Evolutionary conservation across 2,797 vertebrate genomes (phyloP), one percentile per base, ranked within the genome.

Genomic region (Meda fulgida): DNA sequence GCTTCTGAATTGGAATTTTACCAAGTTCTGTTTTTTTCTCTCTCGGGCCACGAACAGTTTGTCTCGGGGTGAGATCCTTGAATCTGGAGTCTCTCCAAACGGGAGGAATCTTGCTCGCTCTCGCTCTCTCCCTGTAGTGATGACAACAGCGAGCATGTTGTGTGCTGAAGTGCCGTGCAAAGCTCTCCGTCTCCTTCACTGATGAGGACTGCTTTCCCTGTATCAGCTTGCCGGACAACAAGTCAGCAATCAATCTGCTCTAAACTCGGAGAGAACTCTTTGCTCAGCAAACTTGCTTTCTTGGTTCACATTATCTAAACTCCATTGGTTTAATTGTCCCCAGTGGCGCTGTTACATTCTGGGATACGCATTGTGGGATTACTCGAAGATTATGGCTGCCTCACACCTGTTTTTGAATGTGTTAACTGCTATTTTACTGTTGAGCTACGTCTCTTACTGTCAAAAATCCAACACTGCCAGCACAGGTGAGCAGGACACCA

Each of bases 401-500:
- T 81, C 55, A 36, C 60, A 46, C 72, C 36, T 83, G 34, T 31
- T 80, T 67, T 34, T 67, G 23, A 55, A 72, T 43, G 63, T 76
- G 43, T 70, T 87, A 26, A 79, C 85, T 43, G 83, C 96, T 88
- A 91, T 95, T 63, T 76, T 96, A 29, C 88, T 96, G 79, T 95
- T 96, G 90, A 95, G 94, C 88, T 84, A 96, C 91, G 93, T 94
- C 48, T 92, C 94, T 82, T 91, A 94, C 90, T 94, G 91, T 23
- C 93, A 92, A 72, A 92, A 87, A 83, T 91, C 91, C 72, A 91
- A 92, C 90, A 87, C 88, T 38, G 91, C 92, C 69, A 92, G 93
- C 38, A 89, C 90, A 87, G 91, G 90, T 83, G 92, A 90, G 3
- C 93, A 95, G 78, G 85, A 90, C 21, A 66, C 86, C 89, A 95